phyloP scores from a whole-genome alignment of 2,797 vertebrate genomes.

The Numenius phaeopus region DNA sequence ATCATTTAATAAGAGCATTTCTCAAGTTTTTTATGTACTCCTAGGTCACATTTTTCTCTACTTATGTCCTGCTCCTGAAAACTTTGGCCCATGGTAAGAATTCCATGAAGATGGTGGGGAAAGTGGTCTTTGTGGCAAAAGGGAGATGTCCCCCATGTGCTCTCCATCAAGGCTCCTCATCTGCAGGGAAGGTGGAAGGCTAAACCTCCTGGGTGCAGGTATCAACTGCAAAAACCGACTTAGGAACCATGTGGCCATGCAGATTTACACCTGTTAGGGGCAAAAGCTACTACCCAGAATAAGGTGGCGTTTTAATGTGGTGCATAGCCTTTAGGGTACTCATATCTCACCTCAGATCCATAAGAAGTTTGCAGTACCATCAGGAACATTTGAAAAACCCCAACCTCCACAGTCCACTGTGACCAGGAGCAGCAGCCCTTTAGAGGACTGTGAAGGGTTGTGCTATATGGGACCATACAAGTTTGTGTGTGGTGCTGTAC shows the following conservation, averaged over 20 bases:
- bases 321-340: neutral
- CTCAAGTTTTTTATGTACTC: neutral
- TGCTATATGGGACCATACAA: neutral
- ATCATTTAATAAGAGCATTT: neutral
- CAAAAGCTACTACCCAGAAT: neutral
- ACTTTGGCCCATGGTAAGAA: neutral
- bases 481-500: neutral
- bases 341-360: neutral
- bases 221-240: neutral
- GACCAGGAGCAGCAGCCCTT: neutral
- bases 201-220: neutral
- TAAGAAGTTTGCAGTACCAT: neutral
- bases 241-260: neutral
- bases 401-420: neutral
- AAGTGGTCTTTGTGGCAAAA: neutral
- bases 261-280: neutral
- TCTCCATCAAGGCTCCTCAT: neutral
- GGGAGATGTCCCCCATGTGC: neutral
- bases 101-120: neutral
- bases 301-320: neutral
- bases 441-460: neutral
- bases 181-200: neutral
- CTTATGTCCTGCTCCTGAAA: neutral
- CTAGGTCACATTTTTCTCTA: neutral
- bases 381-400: neutral